phyloP scores from a whole-genome alignment of 2,797 vertebrate genomes.

The Monodelphis domestica region DNA sequence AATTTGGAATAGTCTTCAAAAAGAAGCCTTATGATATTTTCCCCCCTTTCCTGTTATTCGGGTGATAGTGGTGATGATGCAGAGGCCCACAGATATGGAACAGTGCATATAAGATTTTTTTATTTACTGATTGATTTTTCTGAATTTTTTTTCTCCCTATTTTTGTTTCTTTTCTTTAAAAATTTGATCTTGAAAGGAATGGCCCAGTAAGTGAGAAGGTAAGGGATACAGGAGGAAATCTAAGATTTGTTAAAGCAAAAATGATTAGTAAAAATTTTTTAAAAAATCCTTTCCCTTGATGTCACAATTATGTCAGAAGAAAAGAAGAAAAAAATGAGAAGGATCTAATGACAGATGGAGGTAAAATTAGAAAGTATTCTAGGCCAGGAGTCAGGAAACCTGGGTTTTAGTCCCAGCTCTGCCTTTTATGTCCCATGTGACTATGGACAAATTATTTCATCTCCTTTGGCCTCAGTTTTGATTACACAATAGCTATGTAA shows the following conservation, averaged over 20 bases:
- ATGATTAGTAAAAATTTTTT: not conserved
- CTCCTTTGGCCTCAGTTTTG: not conserved
- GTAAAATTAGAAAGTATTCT: not conserved
- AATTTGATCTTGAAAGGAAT: not conserved
- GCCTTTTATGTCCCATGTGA: not conserved
- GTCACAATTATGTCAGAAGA: not conserved
- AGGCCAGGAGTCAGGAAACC: not conserved
- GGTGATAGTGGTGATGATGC: not conserved
- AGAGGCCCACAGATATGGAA: not conserved
- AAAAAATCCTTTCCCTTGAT: not conserved
- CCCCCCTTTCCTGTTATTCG: not conserved
- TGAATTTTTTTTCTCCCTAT: not conserved
- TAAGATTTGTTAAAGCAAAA: not conserved
- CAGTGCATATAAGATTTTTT: not conserved
- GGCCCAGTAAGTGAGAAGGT: not conserved
- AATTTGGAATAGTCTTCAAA: not conserved
- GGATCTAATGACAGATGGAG: not conserved
- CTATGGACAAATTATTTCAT: not conserved
- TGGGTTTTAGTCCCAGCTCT: not conserved
- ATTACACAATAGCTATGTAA: not conserved
- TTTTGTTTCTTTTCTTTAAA: not conserved
- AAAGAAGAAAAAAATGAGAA: not conserved
- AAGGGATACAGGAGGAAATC: not conserved
- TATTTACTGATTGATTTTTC: not conserved
- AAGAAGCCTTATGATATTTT: not conserved